Evolutionary conservation across 2,113 vertebrate genomes (phyloP).

Genomic region (human (Homo sapiens)): DNA sequence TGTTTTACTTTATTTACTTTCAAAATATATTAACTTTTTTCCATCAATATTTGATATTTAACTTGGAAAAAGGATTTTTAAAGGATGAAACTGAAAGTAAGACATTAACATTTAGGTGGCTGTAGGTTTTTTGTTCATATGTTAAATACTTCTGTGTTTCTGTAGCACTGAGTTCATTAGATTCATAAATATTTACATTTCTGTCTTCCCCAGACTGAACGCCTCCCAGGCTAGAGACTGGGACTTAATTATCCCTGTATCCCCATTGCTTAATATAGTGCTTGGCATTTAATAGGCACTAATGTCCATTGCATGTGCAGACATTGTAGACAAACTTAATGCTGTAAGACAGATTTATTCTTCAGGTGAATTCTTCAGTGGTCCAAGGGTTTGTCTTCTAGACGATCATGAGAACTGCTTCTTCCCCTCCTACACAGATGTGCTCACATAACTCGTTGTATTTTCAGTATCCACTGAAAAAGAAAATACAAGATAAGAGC

Average conservation of each 20-base stretch:
- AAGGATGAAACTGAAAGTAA: constrained; percentile 46
- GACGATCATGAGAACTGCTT: background rate
- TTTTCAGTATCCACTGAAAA: constrained; percentile 8
- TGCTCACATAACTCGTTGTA: background rate
- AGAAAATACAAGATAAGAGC: background rate
- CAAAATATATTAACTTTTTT: background rate
- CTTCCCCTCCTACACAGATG: background rate
- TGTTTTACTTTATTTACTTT: constrained; percentile 49
- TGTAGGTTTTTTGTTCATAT: constrained; percentile 15
- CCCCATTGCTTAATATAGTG: background rate
- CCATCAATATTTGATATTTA: constrained; percentile 39
- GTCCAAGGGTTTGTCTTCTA: background rate
- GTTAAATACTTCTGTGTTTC: constrained; percentile 27
- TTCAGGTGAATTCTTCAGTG: constrained; percentile 30
- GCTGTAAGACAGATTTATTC: background rate
- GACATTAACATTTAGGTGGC: constrained; percentile 13
- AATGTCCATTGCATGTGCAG: background rate
- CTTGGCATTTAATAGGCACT: background rate
- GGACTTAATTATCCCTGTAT: constrained; percentile 44
- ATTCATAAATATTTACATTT: constrained; percentile 44
- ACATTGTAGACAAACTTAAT: constrained; percentile 4
- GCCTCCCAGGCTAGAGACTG: background rate
- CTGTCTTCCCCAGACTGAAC: background rate
- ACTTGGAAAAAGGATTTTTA: constrained; percentile 41
- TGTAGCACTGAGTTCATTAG: constrained; percentile 47